Conservation (phyloP, 2,113 vertebrate species). For the Psilopsiagon aurifrons region DNA sequence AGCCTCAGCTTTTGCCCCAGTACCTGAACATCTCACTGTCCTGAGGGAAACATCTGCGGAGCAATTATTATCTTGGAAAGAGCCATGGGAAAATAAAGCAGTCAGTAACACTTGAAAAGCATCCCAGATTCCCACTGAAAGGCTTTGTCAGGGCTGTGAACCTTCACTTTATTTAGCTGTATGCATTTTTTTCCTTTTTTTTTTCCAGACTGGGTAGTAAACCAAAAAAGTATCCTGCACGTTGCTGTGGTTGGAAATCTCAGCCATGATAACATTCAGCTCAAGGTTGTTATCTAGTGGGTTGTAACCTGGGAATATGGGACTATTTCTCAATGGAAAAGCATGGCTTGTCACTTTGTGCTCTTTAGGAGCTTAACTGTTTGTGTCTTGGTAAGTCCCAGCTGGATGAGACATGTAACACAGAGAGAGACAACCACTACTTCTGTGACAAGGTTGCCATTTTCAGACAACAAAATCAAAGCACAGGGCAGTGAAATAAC, state of each 20-base stretch:
- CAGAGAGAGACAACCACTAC: neutral
- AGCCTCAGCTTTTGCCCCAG: constrained; percentile 44
- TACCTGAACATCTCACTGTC: constrained; percentile 64
- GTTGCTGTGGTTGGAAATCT: constrained; percentile 52
- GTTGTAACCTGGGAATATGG: constrained; percentile 57
- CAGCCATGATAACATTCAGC: constrained; percentile 46
- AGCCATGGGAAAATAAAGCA: constrained; percentile 71
- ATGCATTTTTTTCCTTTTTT: neutral
- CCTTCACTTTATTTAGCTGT: constrained; percentile 68
- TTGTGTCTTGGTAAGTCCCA: neutral
- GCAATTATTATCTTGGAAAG: constrained; percentile 72
- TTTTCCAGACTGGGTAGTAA: neutral
- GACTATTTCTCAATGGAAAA: constrained; percentile 56
- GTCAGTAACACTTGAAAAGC: constrained; percentile 70
- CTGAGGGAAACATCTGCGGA: constrained; percentile 68
- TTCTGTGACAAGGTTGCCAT: neutral
- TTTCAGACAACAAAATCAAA: neutral
- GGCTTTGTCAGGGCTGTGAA: constrained; percentile 66
- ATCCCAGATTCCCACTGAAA: constrained; percentile 69
- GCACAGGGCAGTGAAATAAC: neutral
- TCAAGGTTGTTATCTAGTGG: constrained; percentile 50
- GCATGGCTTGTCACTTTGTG: constrained; percentile 1
- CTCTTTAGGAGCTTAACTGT: neutral
- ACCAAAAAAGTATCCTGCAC: constrained; percentile 60
- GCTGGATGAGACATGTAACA: neutral